Conservation (phyloP, 2,797 vertebrate species). For the Manis crassicaudata region DNA sequence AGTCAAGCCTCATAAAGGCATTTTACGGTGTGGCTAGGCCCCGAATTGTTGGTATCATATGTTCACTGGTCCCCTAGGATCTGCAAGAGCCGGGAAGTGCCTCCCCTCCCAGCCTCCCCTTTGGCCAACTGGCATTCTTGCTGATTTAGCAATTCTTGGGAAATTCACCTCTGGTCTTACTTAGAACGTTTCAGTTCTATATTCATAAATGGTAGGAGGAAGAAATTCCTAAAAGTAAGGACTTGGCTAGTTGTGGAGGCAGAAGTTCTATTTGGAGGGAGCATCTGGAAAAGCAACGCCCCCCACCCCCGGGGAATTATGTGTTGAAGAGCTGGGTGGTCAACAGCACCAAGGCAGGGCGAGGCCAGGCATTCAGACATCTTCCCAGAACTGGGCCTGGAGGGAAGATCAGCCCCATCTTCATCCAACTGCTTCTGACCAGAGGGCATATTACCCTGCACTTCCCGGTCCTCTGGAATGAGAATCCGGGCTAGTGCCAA, state of each 20-base stretch:
- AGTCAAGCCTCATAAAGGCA: not conserved
- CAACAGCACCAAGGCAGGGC: not conserved
- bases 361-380: not conserved
- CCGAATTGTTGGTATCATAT: not conserved
- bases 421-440: not conserved
- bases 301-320: not conserved
- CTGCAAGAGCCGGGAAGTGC: not conserved
- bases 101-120: not conserved
- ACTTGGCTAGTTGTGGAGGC: constrained; percentile 31
- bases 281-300: not conserved
- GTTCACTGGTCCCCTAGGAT: constrained; percentile 5
- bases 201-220: constrained; percentile 20
- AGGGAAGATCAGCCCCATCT: not conserved
- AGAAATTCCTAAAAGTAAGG: constrained; percentile 23
- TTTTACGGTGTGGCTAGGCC: constrained; percentile 14
- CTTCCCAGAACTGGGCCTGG: constrained; percentile 52
- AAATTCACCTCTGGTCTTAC: constrained; percentile 18
- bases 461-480: not conserved
- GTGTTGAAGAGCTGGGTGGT: constrained; percentile 44
- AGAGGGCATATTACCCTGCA: not conserved
- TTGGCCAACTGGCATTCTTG: constrained; percentile 59
- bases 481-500: not conserved
- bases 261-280: constrained; percentile 28
- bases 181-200: constrained; percentile 29
- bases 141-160: constrained; percentile 55